Evolutionary conservation across 2,797 vertebrate genomes (phyloP), one percentile per base, ranked within the genome.

Genomic region (Tenualosa thibaudeaui): DNA sequence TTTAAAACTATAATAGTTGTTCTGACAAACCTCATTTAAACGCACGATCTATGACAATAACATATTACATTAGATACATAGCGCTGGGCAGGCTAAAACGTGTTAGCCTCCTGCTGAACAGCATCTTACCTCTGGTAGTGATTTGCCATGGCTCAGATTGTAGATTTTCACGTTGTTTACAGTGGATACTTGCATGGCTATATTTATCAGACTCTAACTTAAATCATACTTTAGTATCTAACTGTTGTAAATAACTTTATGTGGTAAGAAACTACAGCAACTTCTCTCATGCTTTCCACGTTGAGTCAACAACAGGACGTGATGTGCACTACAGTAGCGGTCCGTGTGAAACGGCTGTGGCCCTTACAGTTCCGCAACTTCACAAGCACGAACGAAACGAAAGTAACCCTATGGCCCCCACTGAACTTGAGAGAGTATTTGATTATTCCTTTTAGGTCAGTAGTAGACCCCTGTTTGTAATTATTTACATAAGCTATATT

Each of bases 101-200:
- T 75, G 68, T 40, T 58, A 58, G 56, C 56, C 19, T 5, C 3
- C 22, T 58, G 12, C 13, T 75, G 26, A 31, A 71, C 3, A 56
- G 56, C 56, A 40, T 87, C 95, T 96, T 92, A 99, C 98, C 97
- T 99, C 98, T 0, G 98, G 98, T 3, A 99, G 96, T 87, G 97
- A 98, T 91, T 98, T 98, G 65, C 98, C 98, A 22, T 96, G 95
- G 85, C 98, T 99, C 53, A 99, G 92, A 82, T 97, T 98, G 89
- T 99, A 99, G 87, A 99, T 97, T 93, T 99, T 99, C 89, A 99
- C 97, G 88, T 99, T 97, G 86, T 99, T 99, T 71, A 99, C 95
- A 88, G 95, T 98, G 4, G 97, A 98, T 13, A 98, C 96, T 96
- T 99, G 98, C 98, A 99, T 99, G 43, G 65, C 86, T 13, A 2